A percentile compares a stretch with the other conserved stretches of the same genome.
Conservation (phyloP, 2,113 vertebrate species). For the Equus przewalskii region DNA sequence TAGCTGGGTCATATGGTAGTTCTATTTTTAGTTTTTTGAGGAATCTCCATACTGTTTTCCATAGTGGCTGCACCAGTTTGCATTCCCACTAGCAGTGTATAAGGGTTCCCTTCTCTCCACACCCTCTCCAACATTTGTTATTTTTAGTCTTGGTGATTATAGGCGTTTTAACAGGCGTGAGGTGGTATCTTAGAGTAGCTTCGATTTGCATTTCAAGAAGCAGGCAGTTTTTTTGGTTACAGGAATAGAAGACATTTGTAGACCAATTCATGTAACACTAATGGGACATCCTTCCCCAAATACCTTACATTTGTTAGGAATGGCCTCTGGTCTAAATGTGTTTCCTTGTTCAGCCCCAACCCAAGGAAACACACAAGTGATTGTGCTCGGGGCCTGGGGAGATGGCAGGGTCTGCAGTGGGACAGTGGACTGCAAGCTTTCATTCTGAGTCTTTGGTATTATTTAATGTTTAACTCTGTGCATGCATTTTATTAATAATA, state of each 20-base stretch:
- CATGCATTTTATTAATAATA: background rate
- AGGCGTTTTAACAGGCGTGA: too few species aligned
- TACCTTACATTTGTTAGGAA: background rate
- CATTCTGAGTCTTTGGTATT: background rate
- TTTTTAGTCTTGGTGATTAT: too few species aligned
- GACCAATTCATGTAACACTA: background rate
- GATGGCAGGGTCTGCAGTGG: fast-evolving
- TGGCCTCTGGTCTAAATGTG: background rate
- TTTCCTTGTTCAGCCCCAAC: background rate
- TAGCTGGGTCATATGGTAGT: too few species aligned
- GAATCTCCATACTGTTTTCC: too few species aligned
- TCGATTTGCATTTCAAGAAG: background rate
- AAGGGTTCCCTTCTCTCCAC: too few species aligned
- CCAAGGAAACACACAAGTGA: background rate
- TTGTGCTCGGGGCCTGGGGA: too few species aligned
- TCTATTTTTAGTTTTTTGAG: too few species aligned
- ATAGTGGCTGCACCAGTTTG: too few species aligned
- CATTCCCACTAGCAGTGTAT: too few species aligned
- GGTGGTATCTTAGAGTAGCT: too few species aligned
- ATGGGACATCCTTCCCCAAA: too few species aligned
- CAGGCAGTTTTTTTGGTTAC: background rate
- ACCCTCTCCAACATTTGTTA: too few species aligned
- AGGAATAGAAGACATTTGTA: background rate
- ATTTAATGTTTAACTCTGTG: background rate
- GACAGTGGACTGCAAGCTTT: background rate